phyloP scores from a whole-genome alignment of 2,797 vertebrate species.

The Lepilemur ruficaudatus region DNA sequence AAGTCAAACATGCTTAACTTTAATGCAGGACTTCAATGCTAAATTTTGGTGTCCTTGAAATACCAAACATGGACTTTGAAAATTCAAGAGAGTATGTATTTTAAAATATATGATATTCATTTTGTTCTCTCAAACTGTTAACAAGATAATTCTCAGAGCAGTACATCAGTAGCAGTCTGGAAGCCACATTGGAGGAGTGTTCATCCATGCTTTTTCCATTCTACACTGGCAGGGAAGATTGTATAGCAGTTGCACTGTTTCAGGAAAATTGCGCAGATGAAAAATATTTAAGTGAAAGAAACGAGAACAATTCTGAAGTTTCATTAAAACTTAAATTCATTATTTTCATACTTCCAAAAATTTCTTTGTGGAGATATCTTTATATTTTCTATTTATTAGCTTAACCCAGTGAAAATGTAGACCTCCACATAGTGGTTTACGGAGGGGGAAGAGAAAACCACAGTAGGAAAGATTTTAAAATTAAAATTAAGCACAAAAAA shows the following conservation, averaged over 20 bases:
- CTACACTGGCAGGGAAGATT: not conserved
- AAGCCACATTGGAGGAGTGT: not conserved
- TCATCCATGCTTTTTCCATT: not conserved
- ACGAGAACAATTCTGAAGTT: not conserved
- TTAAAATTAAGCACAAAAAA: not conserved
- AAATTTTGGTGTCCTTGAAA: not conserved
- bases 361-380: not conserved
- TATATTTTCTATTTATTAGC: not conserved
- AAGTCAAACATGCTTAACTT: not conserved
- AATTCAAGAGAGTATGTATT: not conserved
- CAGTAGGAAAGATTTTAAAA: not conserved
- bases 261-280: not conserved
- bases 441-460: not conserved
- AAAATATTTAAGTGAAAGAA: not conserved
- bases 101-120: not conserved
- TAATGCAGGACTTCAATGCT: not conserved
- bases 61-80: not conserved
- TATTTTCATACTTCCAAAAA: not conserved
- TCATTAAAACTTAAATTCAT: not conserved
- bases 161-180: not conserved
- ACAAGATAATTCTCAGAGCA: not conserved
- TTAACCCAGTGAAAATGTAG: not conserved
- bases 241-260: not conserved
- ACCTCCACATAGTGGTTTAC: not conserved
- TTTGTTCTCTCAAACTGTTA: not conserved